Conservation (phyloP, 1,140 invertebrate genomes). For the Eupeodes corollae region DNA sequence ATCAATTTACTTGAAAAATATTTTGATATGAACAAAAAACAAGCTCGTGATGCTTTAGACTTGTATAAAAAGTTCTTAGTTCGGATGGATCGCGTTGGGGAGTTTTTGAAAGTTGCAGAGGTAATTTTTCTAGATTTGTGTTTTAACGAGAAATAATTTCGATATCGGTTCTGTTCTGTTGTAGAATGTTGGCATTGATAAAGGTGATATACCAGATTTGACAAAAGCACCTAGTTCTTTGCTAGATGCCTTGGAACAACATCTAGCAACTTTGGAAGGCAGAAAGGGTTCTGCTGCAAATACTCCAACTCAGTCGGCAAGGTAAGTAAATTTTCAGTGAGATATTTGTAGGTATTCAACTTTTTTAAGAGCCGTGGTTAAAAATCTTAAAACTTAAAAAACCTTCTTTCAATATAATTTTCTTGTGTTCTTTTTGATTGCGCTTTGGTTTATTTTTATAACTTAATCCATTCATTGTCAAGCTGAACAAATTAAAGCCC, state of each 20-base stretch:
- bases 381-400: no score
- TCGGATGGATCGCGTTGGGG: conserved; percentile 95
- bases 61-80: conserved; percentile 99
- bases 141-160: neutral
- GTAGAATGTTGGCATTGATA: conserved; percentile 95
- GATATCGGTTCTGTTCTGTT: neutral
- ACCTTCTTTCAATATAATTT: conserved; percentile 1
- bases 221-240: conserved; percentile 98
- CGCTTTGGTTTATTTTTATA: no score
- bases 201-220: conserved; percentile 96
- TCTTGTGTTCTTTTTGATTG: neutral
- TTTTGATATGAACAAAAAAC: conserved; percentile 99
- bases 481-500: no score
- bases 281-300: conserved; percentile 77
- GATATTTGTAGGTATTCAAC: neutral
- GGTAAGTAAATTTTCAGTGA: no score
- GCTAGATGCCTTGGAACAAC: conserved; percentile 92
- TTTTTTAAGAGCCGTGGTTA: no score
- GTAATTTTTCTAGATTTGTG: conserved; percentile 38
- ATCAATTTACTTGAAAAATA: conserved; percentile 99
- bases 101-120: conserved; percentile 96
- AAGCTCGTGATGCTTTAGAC: conserved; percentile 92
- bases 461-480: no score
- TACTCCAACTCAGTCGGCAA: conserved; percentile 72
- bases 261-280: conserved; percentile 85